phyloP scores from a whole-genome alignment of 2,113 vertebrate genomes.

The Lepus americanus region DNA sequence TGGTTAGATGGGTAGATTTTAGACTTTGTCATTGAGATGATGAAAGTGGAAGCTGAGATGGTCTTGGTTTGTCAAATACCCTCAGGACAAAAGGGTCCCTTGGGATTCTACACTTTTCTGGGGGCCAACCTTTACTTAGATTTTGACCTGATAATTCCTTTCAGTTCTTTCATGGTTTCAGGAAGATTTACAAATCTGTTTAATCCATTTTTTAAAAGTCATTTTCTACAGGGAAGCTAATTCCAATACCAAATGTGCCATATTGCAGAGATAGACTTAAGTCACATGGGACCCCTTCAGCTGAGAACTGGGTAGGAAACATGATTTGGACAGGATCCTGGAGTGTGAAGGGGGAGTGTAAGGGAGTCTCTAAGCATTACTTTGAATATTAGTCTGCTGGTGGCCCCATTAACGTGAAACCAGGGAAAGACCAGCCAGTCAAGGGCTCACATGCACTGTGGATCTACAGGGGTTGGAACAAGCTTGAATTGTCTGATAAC shows the following conservation, averaged over 20 bases:
- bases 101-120: neutral
- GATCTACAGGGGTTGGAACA: neutral
- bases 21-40: neutral
- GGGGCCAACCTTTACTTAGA: neutral
- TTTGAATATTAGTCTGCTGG: neutral
- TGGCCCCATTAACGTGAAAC: neutral
- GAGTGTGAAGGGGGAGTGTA: neutral
- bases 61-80: neutral
- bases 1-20: neutral
- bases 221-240: neutral
- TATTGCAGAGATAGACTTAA: conserved; percentile 14
- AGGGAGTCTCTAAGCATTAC: neutral
- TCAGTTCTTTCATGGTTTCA: conserved; percentile 11
- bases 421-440: neutral
- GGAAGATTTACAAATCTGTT: conserved; percentile 38
- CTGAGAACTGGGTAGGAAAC: neutral
- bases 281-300: neutral
- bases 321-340: neutral
- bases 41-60: neutral
- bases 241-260: neutral
- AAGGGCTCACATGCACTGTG: neutral
- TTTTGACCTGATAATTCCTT: conserved; percentile 36
- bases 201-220: neutral
- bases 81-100: neutral
- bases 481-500: neutral